phyloP scores from a whole-genome alignment of 2,113 vertebrate species.

The Neolamprologus variostigma region DNA sequence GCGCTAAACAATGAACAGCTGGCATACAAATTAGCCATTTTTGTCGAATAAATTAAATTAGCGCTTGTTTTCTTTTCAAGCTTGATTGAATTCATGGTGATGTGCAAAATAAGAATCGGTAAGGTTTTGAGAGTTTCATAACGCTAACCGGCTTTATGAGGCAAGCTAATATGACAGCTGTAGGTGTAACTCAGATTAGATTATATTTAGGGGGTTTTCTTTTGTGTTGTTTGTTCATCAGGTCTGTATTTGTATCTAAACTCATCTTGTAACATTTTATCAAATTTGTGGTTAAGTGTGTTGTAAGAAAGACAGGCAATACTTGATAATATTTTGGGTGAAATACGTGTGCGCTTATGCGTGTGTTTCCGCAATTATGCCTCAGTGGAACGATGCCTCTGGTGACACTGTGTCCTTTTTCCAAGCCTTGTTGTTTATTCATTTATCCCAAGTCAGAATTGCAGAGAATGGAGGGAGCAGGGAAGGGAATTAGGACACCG shows the following conservation, averaged over 20 bases:
- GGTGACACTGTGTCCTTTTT: conserved; percentile 3
- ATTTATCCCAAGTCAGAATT: background rate
- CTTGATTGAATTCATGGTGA: background rate
- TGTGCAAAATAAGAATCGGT: background rate
- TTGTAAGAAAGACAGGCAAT: background rate
- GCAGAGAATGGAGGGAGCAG: background rate
- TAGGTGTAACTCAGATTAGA: background rate
- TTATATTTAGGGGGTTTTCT: background rate
- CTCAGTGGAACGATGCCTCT: conserved; percentile 4
- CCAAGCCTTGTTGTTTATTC: background rate
- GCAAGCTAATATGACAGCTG: background rate
- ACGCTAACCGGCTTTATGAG: background rate
- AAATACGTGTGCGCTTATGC: background rate
- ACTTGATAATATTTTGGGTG: background rate
- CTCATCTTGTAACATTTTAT: background rate
- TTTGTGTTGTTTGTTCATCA: background rate
- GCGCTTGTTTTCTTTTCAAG: background rate
- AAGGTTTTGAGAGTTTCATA: background rate
- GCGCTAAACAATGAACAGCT: background rate
- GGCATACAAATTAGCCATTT: background rate
- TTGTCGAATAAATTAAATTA: background rate
- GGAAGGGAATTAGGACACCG: background rate
- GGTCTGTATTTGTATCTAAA: background rate
- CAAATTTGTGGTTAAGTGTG: background rate
- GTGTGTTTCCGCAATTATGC: background rate